Conservation (phyloP, 2,888 invertebrate genomes). For the Rosalia funebris region DNA sequence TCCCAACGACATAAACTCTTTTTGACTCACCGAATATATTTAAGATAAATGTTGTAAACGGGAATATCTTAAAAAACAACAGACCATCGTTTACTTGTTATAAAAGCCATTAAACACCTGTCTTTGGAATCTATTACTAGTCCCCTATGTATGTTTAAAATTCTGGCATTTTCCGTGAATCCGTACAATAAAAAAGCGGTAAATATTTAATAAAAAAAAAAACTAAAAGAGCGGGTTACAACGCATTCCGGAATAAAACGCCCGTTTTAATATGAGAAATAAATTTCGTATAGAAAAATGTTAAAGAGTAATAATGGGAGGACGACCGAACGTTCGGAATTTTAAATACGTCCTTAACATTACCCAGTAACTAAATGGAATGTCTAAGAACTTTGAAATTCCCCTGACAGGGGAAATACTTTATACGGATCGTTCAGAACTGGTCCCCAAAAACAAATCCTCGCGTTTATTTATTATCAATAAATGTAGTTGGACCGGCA, state of each 20-base stretch:
- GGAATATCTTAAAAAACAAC: too few species aligned
- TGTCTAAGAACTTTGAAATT: constrained; percentile 39
- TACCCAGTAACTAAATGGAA: constrained; percentile 40
- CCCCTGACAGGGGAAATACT: constrained; percentile 19
- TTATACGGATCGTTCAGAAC: not conserved
- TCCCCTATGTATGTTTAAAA: not conserved
- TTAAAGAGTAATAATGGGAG: constrained; percentile 49
- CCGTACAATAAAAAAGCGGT: constrained; percentile 7
- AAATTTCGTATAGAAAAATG: constrained; percentile 48
- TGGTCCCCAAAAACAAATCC: not conserved
- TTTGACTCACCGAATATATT: too few species aligned
- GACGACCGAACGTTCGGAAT: constrained; percentile 46
- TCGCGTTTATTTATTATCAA: not conserved
- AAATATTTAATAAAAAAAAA: not conserved
- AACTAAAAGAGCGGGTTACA: not conserved
- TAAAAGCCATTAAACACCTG: not conserved
- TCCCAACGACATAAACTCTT: too few species aligned
- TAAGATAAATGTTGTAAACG: too few species aligned
- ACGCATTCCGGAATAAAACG: constrained; percentile 41
- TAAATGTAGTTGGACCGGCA: not conserved
- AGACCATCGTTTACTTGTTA: too few species aligned
- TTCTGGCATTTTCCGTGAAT: not conserved
- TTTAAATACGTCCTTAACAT: constrained; percentile 46
- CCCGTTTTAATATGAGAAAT: constrained; percentile 40
- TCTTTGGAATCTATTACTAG: not conserved